phyloP scores from a whole-genome alignment of 2,113 vertebrate species.

The Galbula dea region DNA sequence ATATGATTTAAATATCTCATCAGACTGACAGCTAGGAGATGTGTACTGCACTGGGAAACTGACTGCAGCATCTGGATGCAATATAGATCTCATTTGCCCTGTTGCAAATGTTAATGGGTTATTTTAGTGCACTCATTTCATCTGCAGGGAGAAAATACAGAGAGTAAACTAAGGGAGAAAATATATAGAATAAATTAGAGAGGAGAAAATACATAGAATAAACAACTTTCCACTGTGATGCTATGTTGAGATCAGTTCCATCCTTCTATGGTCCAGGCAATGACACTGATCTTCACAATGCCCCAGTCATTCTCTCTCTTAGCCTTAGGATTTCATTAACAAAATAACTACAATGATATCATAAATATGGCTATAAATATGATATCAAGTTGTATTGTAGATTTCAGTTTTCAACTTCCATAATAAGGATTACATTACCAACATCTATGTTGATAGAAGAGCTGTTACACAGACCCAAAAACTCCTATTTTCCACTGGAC shows the following conservation, averaged over 20 bases:
- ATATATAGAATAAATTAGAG: no score
- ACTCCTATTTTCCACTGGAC: neutral
- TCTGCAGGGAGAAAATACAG: neutral
- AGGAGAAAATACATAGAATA: neutral
- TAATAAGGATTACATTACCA: no score
- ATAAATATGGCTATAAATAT: no score
- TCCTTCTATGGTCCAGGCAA: neutral
- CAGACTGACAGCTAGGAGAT: neutral
- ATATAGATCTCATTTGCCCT: neutral
- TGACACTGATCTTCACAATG: neutral
- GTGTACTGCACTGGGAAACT: neutral
- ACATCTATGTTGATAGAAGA: neutral
- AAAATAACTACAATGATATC: no score
- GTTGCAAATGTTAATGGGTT: neutral
- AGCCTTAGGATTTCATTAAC: neutral
- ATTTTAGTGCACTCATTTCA: neutral
- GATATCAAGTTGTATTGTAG: no score
- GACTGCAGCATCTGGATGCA: neutral
- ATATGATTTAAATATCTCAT: conserved; percentile 27
- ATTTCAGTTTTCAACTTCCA: no score
- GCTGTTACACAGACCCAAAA: neutral
- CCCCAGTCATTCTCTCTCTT: neutral
- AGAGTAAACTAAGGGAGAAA: no score
- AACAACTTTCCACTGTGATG: neutral
- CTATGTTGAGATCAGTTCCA: neutral